Base-by-base conservation (phyloP, 1,140 invertebrate species). In the Pseudomyrmex cubaensis region DNA sequence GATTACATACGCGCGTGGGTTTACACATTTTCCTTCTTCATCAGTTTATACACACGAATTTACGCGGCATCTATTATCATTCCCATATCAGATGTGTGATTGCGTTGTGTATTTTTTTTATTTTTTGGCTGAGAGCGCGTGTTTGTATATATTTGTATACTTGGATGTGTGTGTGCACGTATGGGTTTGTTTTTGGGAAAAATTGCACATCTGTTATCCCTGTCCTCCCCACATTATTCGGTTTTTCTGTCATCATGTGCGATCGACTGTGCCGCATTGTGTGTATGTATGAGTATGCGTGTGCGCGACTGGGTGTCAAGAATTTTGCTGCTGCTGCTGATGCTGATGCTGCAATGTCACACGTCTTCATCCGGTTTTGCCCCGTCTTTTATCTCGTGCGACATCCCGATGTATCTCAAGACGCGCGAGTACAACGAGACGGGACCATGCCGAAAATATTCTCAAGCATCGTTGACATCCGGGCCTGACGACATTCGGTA, bases 301-400 rank as follows among this genome's bases (percentile, higher is more conserved):
- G 84, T 89, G 80, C 66, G 83, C 85, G 87, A 74, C 75, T 74
- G 75, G 25, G 80, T 83, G 4, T 87, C 67, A 88, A 88, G 86
- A 88, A 70, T 59, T 57, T 61, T 9, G 57, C 57, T 20, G 62
- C 25, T 57, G 52, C 25, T 57, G 50, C 48, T 61, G 22, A 35
- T 9, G 57, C 57, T 20, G 62, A 35, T 57, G 52, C 25, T 57
- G 50, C 48, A 54, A 17, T 35, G 5, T 35, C 35, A 35, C 8
- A 63, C 13, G 44, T 44, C 46, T 35, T 73, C 61, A 17, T 12
- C 20, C 56, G 57, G n/a, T 17, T 54, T 22, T 22, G 66, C 17
- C 2, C 72, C 46, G 56, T 22, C 48, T 72, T 74, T 46, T 22
- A 9, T 22, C 25, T 22, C 72, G 25, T 64, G 48, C 17, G 13